These are phyloP conservation scores for Isurus oxyrinchus DNA, from an alignment of 2,113 vertebrate genomes.

Conservation along the genomic window DNA sequence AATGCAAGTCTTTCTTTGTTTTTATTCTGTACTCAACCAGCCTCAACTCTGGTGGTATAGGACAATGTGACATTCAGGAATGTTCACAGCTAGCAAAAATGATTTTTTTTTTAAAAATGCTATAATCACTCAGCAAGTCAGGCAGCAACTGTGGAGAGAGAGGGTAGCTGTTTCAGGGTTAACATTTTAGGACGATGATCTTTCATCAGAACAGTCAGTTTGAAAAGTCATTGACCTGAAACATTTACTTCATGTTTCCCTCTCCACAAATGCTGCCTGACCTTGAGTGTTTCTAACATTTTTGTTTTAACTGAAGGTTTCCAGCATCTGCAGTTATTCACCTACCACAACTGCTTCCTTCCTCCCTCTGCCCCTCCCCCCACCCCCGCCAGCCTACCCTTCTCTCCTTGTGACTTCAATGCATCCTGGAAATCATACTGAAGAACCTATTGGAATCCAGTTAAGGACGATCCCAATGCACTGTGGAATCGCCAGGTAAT, in stretches of 20 bases:
- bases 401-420: not conserved
- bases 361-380: not conserved
- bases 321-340: not conserved
- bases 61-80: not conserved
- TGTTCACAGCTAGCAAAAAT: not conserved
- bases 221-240: not conserved
- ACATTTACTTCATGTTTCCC: not conserved
- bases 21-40: not conserved
- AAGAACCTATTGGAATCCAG: not conserved
- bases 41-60: not conserved
- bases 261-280: not conserved
- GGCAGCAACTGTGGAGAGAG: not conserved
- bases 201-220: not conserved
- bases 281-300: not conserved
- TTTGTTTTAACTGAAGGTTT: not conserved
- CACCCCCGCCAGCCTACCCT: not conserved
- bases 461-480: not conserved
- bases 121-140: not conserved
- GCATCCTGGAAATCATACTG: not conserved
- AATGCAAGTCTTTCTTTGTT: not conserved
- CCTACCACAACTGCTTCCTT: not conserved
- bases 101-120: not conserved
- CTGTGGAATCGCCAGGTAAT: not conserved
- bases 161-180: not conserved
- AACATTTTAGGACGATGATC: not conserved